Conservation (phyloP, 2,113 vertebrate species). For the Melanotaenia duboulayi region DNA sequence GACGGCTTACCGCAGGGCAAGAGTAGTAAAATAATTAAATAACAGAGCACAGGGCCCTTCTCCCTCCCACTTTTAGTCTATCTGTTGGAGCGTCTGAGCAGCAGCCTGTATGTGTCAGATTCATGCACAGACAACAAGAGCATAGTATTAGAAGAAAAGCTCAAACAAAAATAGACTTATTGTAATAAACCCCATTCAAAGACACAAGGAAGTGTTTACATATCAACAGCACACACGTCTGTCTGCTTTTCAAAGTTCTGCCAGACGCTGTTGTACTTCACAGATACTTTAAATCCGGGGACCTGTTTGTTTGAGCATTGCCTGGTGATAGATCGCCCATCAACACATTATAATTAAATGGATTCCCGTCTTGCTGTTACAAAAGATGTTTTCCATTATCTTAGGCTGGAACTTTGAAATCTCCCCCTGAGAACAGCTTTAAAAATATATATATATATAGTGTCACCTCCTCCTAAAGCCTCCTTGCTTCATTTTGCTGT, state of each 20-base stretch:
- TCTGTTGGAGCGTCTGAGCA: conserved; percentile 27
- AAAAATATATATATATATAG: conserved; percentile 35
- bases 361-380: conserved; percentile 70
- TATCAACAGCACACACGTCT: conserved; percentile 72
- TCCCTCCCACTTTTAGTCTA: conserved; percentile 44
- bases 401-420: conserved; percentile 26
- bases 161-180: conserved; percentile 69
- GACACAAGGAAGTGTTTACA: conserved; percentile 71
- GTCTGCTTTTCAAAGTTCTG: conserved; percentile 52
- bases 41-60: conserved; percentile 46
- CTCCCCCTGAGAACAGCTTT: conserved; percentile 28
- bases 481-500: conserved; percentile 73
- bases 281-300: conserved; percentile 70
- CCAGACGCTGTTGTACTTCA: conserved; percentile 64
- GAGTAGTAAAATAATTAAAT: conserved; percentile 80
- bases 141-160: conserved; percentile 55
- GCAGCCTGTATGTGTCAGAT: conserved; percentile 21
- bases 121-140: conserved; percentile 40
- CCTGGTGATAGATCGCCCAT: conserved; percentile 67
- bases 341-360: conserved; percentile 76
- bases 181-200: conserved; percentile 66
- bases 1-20: conserved; percentile 72
- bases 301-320: conserved; percentile 73
- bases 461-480: conserved; percentile 67
- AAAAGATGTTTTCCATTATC: conserved; percentile 76